phyloP scores from a whole-genome alignment of 2,888 invertebrate species.

The Trichogramma evanescens region DNA sequence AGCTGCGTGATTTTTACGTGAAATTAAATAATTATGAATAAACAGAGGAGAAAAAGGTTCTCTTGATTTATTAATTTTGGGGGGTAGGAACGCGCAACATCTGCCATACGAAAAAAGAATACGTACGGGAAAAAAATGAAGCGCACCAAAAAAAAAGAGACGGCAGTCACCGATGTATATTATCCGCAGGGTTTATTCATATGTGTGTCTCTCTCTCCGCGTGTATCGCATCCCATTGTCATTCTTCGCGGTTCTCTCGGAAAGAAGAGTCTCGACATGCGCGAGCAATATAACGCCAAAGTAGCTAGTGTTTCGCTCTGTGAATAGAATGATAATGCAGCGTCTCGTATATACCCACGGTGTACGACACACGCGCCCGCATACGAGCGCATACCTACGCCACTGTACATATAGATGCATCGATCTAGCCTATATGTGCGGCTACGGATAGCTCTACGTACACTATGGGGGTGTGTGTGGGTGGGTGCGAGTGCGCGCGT shows the following conservation, averaged over 20 bases:
- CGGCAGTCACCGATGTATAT: too few species aligned
- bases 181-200: too few species aligned
- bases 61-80: slow-evolving; percentile 12
- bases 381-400: neutral
- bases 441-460: too few species aligned
- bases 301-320: slow-evolving; percentile 14
- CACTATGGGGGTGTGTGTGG: too few species aligned
- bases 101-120: neutral
- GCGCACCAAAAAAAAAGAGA: too few species aligned
- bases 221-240: neutral
- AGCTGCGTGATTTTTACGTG: slow-evolving; percentile 1
- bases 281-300: slow-evolving; percentile 8
- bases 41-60: too few species aligned
- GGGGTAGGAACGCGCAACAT: neutral
- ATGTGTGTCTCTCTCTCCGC: too few species aligned
- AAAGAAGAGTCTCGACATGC: slow-evolving; percentile 2
- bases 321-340: slow-evolving; percentile 24
- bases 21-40: slow-evolving; percentile 1
- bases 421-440: slow-evolving; percentile 1
- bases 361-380: slow-evolving; percentile 2
- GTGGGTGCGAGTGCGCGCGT: slow-evolving; percentile 9
- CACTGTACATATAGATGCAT: slow-evolving; percentile 1
- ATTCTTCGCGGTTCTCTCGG: slow-evolving; percentile 4
- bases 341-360: too few species aligned
- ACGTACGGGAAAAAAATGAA: neutral